Evolutionary conservation across 2,113 vertebrate genomes (phyloP).

Genomic region (Blennius ocellaris): DNA sequence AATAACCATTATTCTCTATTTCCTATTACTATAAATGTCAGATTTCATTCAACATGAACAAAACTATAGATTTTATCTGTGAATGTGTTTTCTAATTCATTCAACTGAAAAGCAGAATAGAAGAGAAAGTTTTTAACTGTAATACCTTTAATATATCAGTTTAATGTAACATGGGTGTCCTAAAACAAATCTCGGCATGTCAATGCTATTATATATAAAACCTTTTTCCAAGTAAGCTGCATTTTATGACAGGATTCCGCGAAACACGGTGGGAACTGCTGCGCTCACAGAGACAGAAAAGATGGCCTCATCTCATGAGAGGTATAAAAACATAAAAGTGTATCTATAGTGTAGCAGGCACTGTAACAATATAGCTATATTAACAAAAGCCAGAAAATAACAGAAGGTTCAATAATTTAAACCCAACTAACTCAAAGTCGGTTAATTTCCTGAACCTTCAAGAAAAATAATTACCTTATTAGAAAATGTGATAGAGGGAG

Average conservation of each 20-base stretch:
- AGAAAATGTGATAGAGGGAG: no score
- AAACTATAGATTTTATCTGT: no score
- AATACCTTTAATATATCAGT: conserved; percentile 1
- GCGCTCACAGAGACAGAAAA: background rate
- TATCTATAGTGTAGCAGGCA: background rate
- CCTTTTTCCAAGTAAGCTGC: conserved; percentile 1
- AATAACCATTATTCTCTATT: background rate
- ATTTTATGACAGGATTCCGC: conserved; percentile 5
- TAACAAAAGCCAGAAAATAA: no score
- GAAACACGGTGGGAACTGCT: background rate
- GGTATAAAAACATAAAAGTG: background rate
- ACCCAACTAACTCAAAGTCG: no score
- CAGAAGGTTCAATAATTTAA: no score
- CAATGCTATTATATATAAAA: background rate
- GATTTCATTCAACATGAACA: no score
- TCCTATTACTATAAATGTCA: background rate
- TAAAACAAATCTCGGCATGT: conserved; percentile 1
- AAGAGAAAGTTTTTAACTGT: background rate
- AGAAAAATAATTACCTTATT: no score
- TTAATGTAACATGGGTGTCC: background rate
- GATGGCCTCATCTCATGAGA: background rate
- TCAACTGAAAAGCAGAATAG: no score
- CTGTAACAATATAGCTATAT: background rate
- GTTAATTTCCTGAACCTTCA: no score
- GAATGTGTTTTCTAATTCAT: no score